phyloP scores from a whole-genome alignment of 2,797 vertebrate genomes.

The Micropoecilia bifurca region DNA sequence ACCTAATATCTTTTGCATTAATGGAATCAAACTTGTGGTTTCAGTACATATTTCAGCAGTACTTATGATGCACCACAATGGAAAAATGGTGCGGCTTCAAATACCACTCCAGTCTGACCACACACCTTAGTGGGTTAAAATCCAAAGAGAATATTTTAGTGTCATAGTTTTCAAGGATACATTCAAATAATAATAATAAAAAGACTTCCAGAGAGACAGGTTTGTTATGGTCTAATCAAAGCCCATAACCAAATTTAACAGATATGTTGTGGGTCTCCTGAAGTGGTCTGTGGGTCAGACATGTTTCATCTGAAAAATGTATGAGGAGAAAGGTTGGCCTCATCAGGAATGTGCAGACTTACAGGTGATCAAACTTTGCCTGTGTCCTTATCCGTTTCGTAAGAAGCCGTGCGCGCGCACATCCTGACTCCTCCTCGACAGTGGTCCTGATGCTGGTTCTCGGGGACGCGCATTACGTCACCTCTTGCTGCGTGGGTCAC shows the following conservation, averaged over 20 bases:
- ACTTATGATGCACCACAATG: background rate
- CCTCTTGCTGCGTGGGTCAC: slow-evolving; percentile 66
- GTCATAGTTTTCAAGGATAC: background rate
- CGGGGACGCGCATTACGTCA: slow-evolving; percentile 81
- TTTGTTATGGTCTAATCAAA: background rate
- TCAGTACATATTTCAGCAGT: background rate
- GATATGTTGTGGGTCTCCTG: background rate
- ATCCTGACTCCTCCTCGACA: background rate
- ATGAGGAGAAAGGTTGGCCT: background rate
- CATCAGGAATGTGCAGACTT: background rate
- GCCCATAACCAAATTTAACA: background rate
- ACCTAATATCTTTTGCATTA: background rate
- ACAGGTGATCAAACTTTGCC: background rate
- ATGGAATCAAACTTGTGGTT: background rate
- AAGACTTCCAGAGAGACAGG: background rate
- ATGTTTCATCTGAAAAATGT: background rate
- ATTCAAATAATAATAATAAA: background rate
- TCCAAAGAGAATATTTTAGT: background rate
- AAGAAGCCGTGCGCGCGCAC: background rate
- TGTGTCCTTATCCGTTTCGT: background rate
- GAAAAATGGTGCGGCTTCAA: background rate
- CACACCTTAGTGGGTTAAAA: background rate
- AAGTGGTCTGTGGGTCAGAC: background rate
- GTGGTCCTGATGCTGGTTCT: slow-evolving; percentile 80
- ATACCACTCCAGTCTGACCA: background rate